A percentile compares a stretch with the other conserved stretches of the same genome.
Evolutionary conservation across 2,113 vertebrate genomes (phyloP).

Genomic region (Enhydra lutris): DNA sequence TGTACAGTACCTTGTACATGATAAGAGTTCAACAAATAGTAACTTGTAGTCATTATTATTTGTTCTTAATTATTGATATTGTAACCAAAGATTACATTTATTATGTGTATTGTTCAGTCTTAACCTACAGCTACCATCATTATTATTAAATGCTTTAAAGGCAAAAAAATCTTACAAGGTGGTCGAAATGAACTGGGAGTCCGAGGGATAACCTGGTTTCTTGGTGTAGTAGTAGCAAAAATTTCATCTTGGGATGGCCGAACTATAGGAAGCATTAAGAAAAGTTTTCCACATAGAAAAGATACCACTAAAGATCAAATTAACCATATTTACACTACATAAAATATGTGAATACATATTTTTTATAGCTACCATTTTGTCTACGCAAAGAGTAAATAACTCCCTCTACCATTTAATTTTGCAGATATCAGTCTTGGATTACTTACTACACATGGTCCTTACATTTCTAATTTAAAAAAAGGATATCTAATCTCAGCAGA

Average conservation of each 20-base stretch:
- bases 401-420: neutral
- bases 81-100: neutral
- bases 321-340: slow-evolving; percentile 23
- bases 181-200: slow-evolving; percentile 81
- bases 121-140: neutral
- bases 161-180: slow-evolving; percentile 78
- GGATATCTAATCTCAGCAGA: neutral
- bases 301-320: neutral
- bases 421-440: neutral
- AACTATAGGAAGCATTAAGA: slow-evolving; percentile 80
- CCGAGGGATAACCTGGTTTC: slow-evolving; percentile 71
- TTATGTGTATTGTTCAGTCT: neutral
- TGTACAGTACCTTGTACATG: neutral
- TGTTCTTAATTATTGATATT: neutral
- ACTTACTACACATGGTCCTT: neutral
- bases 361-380: slow-evolving; percentile 28
- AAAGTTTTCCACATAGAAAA: slow-evolving; percentile 40
- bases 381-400: neutral
- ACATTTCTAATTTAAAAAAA: slow-evolving; percentile 30
- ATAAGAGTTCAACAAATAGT: neutral
- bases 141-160: slow-evolving; percentile 39
- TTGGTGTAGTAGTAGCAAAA: slow-evolving; percentile 74
- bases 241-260: slow-evolving; percentile 80
- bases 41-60: slow-evolving; percentile 23
- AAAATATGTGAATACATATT: slow-evolving; percentile 12